These are phyloP conservation scores for Amphimallon solstitiale DNA, from an alignment of 2,888 invertebrate genomes.

Conservation along the genomic window DNA sequence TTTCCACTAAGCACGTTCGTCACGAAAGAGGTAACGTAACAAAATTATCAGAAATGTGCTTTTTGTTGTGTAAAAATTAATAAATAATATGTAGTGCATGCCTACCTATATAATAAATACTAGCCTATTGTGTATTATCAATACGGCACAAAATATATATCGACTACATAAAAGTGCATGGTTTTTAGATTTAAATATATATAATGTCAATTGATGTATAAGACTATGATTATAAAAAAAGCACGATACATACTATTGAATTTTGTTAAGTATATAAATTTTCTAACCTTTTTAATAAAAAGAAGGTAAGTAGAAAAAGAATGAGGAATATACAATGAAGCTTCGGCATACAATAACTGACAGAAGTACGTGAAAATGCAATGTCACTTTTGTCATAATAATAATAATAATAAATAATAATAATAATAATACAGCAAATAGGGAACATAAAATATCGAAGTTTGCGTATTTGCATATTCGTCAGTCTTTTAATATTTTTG, in stretches of 20 bases:
- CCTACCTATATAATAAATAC: constrained; percentile 36
- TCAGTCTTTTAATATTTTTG: constrained; percentile 35
- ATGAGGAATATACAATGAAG: background rate
- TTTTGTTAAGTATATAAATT: constrained; percentile 11
- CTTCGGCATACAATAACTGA: too few relatives aligned
- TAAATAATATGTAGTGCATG: constrained; percentile 43
- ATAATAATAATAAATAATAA: too few relatives aligned
- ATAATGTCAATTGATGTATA: constrained; percentile 45
- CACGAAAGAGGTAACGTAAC: background rate
- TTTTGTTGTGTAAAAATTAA: background rate
- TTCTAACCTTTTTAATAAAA: constrained; percentile 2
- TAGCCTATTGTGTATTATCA: constrained; percentile 47
- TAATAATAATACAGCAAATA: background rate
- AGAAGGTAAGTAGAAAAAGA: constrained; percentile 32
- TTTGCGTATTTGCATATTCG: constrained; percentile 8
- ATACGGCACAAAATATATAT: constrained; percentile 47
- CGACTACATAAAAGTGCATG: constrained; percentile 44
- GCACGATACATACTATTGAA: constrained; percentile 4
- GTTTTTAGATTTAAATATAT: constrained; percentile 34
- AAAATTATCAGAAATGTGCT: background rate
- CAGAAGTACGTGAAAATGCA: too few relatives aligned
- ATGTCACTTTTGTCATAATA: too few relatives aligned
- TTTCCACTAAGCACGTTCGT: background rate
- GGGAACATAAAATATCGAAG: background rate
- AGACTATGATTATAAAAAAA: constrained; percentile 42